Evolutionary conservation across 2,888 invertebrate genomes (phyloP), one percentile per base, ranked within the genome.

Genomic region (Caenorhabditis virilis): DNA sequence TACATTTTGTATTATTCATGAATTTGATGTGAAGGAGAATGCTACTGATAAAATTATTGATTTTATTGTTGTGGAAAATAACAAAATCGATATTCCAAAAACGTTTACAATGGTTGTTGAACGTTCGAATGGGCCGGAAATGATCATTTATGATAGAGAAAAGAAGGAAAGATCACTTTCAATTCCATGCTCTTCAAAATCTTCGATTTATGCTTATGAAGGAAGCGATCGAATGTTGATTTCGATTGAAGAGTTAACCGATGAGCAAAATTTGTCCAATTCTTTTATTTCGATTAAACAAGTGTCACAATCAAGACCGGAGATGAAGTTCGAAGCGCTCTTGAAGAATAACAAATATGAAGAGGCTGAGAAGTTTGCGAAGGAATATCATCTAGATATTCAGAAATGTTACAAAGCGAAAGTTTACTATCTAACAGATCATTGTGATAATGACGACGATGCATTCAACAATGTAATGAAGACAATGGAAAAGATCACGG

Each of bases 331-430:
- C 33, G 69, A 66, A 35, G 54, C 60, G 2, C 41, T 69, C 11
- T 41, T 69, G 15, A 56, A 59, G 23, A 53, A 51, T 26, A 60
- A 65, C 23, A 45, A 54, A 15, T 67, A 72, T 20, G 74, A 72
- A 35, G 74, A 74, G 49, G 74, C 74, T 5, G 74, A 74, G 20
- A 55, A 57, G 38, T 69, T 74, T 33, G 74, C 74, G 22, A 61
- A 56, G 13, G 30, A 57, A 16, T 72, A 57, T 46, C 63, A 63
- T 1, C 61, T 74, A 2, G 72, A 74, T 39, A 39, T 72, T 23
- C 69, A 69, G 30, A 55, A 50, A 27, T 59, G 64, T 2, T 60
- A 65, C 54, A 53, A 52, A 13, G 48, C 45, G 39, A 64, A 58
- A 11, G 69, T 61, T 4, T 35, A 46, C 25, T 56, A 64, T 22